A percentile compares a stretch with the other conserved stretches of the same genome.
Conservation (phyloP, 2,888 invertebrate genomes). For the Mycalesis mineus region DNA sequence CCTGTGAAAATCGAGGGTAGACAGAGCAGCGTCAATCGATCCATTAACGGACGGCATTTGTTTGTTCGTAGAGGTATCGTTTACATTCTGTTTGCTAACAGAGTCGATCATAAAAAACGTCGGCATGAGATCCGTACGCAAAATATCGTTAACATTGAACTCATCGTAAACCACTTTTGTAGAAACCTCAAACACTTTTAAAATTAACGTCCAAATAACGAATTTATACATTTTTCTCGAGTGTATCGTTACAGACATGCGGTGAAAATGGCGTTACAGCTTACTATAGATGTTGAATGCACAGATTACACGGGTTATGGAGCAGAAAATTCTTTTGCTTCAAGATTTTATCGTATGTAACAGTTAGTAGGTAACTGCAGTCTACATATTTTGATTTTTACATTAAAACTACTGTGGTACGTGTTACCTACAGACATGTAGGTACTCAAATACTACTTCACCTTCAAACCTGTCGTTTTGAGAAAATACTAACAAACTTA, state of each 20-base stretch:
- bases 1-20: slow-evolving; percentile 84
- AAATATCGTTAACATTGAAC: slow-evolving; percentile 81
- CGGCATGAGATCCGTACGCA: slow-evolving; percentile 84
- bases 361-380: slow-evolving; percentile 36
- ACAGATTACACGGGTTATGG: slow-evolving; percentile 58
- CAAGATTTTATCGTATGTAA: slow-evolving; percentile 50
- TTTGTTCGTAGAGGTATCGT: slow-evolving; percentile 29
- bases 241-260: background rate
- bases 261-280: slow-evolving; percentile 6
- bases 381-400: too few relatives aligned
- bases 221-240: slow-evolving; percentile 11
- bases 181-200: slow-evolving; percentile 17
- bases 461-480: too few relatives aligned
- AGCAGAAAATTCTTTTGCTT: slow-evolving; percentile 61
- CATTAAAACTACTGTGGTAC: too few relatives aligned
- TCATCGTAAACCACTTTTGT: slow-evolving; percentile 51
- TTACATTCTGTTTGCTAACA: slow-evolving; percentile 33
- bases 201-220: slow-evolving; percentile 11
- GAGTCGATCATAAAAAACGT: slow-evolving; percentile 77
- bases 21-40: slow-evolving; percentile 79
- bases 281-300: slow-evolving; percentile 7
- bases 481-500: too few relatives aligned
- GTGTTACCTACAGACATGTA: too few relatives aligned
- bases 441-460: too few relatives aligned
- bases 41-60: slow-evolving; percentile 68